phyloP scores from a whole-genome alignment of 1,140 invertebrate species.

The Brachionus paranguensis region DNA sequence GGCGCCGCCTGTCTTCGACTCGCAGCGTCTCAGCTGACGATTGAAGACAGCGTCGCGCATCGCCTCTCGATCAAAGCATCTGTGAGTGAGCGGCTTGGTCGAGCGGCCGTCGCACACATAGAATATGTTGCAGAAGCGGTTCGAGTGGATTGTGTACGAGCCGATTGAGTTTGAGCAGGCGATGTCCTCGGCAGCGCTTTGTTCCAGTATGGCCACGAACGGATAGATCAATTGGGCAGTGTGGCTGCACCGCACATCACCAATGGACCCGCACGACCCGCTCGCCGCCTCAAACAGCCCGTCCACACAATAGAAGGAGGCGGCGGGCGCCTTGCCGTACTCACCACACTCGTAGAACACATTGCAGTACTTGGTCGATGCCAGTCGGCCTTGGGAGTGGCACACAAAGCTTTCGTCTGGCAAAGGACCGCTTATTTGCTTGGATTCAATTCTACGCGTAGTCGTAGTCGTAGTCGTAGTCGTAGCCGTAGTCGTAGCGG shows the following conservation, averaged over 20 bases:
- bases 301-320: neutral
- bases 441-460: neutral
- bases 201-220: neutral
- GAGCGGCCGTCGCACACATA: conserved; percentile 29
- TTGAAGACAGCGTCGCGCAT: conserved; percentile 7
- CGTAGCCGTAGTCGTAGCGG: neutral
- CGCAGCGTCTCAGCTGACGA: neutral
- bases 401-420: conserved; percentile 31
- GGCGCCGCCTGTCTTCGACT: neutral
- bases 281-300: neutral
- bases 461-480: neutral
- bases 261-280: neutral
- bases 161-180: neutral
- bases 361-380: conserved; percentile 16
- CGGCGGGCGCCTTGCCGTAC: neutral
- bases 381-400: neutral
- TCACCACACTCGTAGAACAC: conserved; percentile 37
- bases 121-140: conserved; percentile 29
- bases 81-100: neutral
- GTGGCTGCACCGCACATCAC: neutral
- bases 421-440: neutral
- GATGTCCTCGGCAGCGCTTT: neutral
- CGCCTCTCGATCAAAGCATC: conserved; percentile 16
- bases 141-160: conserved; percentile 5
- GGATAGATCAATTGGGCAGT: conserved; percentile 24